Percentiles rank a stretch among this genome's conserved stretches.
These are phyloP conservation scores for Platycheirus rosarum DNA, from an alignment of 2,888 invertebrate species.

Conservation along the genomic window DNA sequence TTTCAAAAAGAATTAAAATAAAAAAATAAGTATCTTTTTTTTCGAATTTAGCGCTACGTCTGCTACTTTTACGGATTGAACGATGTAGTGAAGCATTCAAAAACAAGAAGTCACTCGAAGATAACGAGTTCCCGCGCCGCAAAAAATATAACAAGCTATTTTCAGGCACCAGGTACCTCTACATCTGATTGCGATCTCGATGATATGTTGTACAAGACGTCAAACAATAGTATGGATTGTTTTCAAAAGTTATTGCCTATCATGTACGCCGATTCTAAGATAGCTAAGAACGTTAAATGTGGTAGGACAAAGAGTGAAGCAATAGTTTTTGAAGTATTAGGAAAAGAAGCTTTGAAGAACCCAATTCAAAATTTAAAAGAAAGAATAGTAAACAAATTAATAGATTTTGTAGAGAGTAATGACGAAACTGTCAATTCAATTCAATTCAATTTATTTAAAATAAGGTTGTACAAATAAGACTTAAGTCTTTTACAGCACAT, in stretches of 20 bases:
- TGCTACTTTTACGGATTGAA: no score
- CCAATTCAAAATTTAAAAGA: slow-evolving; percentile 4
- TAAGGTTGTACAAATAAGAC: no score
- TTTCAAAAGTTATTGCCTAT: slow-evolving; percentile 50
- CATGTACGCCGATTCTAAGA: slow-evolving; percentile 39
- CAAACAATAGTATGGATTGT: slow-evolving; percentile 43
- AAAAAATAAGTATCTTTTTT: no score
- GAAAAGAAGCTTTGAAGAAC: slow-evolving; percentile 13
- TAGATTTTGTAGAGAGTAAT: no score
- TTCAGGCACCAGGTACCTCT: slow-evolving; percentile 9
- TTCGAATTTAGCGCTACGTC: no score
- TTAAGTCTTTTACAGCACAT: no score
- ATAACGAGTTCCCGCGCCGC: slow-evolving; percentile 12
- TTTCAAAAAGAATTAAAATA: no score
- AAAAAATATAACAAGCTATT: slow-evolving; percentile 25
- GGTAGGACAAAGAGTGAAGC: slow-evolving; percentile 52
- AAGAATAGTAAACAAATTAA: no score
- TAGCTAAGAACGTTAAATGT: slow-evolving; percentile 57
- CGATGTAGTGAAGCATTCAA: no score
- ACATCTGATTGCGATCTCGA: slow-evolving; percentile 30
- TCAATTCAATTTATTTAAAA: no score
- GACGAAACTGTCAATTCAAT: no score
- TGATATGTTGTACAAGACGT: slow-evolving; percentile 20
- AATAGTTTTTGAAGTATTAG: slow-evolving; percentile 44
- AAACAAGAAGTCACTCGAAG: no score